phyloP scores from a whole-genome alignment of 2,888 invertebrate species.

The Campoplex capitator region DNA sequence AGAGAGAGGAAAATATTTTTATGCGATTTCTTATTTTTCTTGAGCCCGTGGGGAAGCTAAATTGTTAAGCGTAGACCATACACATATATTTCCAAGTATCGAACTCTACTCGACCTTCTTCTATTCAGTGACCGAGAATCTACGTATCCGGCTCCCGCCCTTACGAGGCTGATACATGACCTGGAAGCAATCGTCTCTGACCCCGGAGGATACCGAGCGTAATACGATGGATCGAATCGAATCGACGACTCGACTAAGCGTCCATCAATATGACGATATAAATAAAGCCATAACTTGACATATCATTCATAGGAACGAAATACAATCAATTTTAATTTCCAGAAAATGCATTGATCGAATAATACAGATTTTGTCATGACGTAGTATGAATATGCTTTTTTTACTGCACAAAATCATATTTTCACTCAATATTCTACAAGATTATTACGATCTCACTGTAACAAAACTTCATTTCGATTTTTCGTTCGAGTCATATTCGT shows the following conservation, averaged over 20 bases:
- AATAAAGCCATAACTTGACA: not conserved
- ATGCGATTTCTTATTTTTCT: conserved; percentile 36
- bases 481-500: too few species aligned
- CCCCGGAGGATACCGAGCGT: conserved; percentile 54
- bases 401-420: too few species aligned
- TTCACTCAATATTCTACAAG: too few species aligned
- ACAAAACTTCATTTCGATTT: too few species aligned
- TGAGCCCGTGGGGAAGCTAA: conserved; percentile 22
- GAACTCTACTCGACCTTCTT: conserved; percentile 43
- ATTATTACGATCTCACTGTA: too few species aligned
- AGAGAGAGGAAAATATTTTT: conserved; percentile 39
- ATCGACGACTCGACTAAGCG: conserved; percentile 56
- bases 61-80: conserved; percentile 10
- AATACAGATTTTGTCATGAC: too few species aligned
- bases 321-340: not conserved
- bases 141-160: conserved; percentile 24
- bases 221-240: conserved; percentile 27
- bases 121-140: not conserved
- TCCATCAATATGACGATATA: conserved; percentile 25
- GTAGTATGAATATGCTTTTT: too few species aligned
- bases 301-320: not conserved
- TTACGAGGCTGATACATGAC: conserved; percentile 56
- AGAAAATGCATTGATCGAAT: too few species aligned
- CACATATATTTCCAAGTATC: conserved; percentile 40
- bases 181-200: conserved; percentile 62